phyloP scores from a whole-genome alignment of 2,797 vertebrate species.

The Gobio occitaniae region DNA sequence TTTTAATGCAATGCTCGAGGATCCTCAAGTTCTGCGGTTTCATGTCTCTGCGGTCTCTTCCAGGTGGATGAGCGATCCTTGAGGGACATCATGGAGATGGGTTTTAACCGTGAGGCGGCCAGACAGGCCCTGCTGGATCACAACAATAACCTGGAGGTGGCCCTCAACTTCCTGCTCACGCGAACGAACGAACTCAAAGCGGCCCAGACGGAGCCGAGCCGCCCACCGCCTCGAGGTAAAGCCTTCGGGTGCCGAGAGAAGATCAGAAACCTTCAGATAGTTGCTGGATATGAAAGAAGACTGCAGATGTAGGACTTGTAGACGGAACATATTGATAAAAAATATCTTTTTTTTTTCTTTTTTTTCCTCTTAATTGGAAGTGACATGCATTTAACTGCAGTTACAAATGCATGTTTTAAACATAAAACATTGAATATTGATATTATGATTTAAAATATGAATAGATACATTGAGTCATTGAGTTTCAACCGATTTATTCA shows the following conservation, averaged over 20 bases:
- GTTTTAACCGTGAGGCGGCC: slow-evolving; percentile 93
- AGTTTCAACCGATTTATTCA: too few relatives aligned
- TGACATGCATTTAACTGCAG: too few relatives aligned
- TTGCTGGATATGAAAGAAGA: not conserved
- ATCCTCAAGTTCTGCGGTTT: not conserved
- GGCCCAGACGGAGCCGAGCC: slow-evolving; percentile 70
- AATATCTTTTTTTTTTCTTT: too few relatives aligned
- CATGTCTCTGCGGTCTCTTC: not conserved
- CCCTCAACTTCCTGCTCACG: slow-evolving; percentile 91
- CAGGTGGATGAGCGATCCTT: slow-evolving; percentile 97
- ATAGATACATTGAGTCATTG: too few relatives aligned
- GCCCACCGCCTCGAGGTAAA: slow-evolving; percentile 87
- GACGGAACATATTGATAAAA: too few relatives aligned
- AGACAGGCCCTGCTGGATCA: slow-evolving; percentile 96
- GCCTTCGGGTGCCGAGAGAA: not conserved
- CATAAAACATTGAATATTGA: too few relatives aligned
- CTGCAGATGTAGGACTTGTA: not conserved
- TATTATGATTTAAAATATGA: too few relatives aligned
- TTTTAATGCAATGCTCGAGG: not conserved
- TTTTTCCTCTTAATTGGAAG: too few relatives aligned
- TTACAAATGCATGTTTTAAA: too few relatives aligned
- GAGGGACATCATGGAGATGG: slow-evolving; percentile 98
- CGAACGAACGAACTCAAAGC: slow-evolving; percentile 82
- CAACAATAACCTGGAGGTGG: slow-evolving; percentile 93
- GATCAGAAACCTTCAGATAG: not conserved